Base-by-base conservation (phyloP, 1,140 invertebrate genomes). In the Leptopilina clavipes region DNA sequence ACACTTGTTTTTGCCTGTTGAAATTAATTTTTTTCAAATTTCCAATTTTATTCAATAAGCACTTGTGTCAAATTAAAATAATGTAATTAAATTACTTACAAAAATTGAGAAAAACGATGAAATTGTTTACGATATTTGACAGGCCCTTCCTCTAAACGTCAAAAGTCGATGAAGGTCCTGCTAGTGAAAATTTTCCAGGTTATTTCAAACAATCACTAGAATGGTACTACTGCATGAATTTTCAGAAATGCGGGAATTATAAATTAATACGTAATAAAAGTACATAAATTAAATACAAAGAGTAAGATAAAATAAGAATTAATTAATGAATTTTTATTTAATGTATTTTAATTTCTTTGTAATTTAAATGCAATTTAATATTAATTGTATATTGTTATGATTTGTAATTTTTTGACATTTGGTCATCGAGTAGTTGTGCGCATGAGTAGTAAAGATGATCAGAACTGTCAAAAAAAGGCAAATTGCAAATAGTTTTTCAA, bases 61-160 rank as follows among this genome's bases (percentile, higher is more conserved):
- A 54, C 6, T 10, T 25, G 12, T 25, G n/a, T 65, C 59, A 31
- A n/a, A n/a, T 14, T 65, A 12, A 7, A 14, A 65, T 65, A 65
- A 25, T 65, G 8, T 2, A 25, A 59, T 59, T 14, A 59, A 31
- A 22, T 22, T 19, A 65, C 59, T 65, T n/a, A 65, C 59, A 31
- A 31, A 31, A 31, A 31, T 31, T 31, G 25, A 31, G 14, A 65
- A 65, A 40, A 65, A n/a, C 14, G 59, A 8, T n/a, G 5, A 31
- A 65, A 65, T 65, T 65, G 25, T 65, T 65, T 65, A 65, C 22
- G 59, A 65, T 31, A 65, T 65, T 65, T 65, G 59, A 65, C 59
- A 65, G 59, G 12, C 59, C 59, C 59, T 65, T 65, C 59, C 22
- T 22, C 59, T 59, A 5, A 40, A 31, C 12, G 59, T 65, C 59